Percentiles rank a stretch among this genome's conserved stretches.
phyloP scores from a whole-genome alignment of 2,888 invertebrate species.

The Heliconius ismenius region DNA sequence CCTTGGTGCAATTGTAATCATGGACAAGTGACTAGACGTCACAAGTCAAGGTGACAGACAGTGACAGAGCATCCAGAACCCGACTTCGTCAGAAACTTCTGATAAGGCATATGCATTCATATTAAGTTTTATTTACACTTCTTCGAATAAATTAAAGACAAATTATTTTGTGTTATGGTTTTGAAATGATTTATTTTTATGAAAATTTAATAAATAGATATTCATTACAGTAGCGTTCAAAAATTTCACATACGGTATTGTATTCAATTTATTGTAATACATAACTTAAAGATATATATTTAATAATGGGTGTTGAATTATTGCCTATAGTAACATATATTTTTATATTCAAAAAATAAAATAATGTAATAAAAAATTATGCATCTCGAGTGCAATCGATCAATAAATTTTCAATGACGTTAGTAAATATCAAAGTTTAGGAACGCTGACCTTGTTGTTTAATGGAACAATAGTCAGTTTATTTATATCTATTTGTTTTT shows the following conservation, averaged over 20 bases:
- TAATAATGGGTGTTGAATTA: not conserved
- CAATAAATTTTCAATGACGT: conserved; percentile 4
- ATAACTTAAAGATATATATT: not conserved
- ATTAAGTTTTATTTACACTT: not conserved
- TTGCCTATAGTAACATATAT: not conserved
- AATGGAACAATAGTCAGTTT: not conserved
- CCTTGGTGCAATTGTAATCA: conserved; percentile 13
- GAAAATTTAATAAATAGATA: not conserved
- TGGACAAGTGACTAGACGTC: conserved; percentile 22
- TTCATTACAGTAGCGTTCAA: not conserved
- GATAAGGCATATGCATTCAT: not conserved
- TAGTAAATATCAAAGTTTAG: conserved; percentile 10
- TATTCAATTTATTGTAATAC: not conserved
- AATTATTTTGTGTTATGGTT: not conserved
- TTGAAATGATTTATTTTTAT: not conserved
- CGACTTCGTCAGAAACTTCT: not conserved
- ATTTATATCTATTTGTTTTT: conserved; percentile 2
- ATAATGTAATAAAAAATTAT: not conserved
- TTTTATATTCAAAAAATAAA: not conserved
- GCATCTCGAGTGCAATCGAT: not conserved
- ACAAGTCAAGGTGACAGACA: conserved; percentile 31
- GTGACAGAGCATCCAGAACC: too few relatives aligned
- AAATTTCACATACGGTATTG: not conserved
- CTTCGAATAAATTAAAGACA: not conserved
- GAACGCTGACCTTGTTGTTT: conserved; percentile 23